phyloP scores from a whole-genome alignment of 1,140 invertebrate genomes.

The Doryteuthis pealeii region DNA sequence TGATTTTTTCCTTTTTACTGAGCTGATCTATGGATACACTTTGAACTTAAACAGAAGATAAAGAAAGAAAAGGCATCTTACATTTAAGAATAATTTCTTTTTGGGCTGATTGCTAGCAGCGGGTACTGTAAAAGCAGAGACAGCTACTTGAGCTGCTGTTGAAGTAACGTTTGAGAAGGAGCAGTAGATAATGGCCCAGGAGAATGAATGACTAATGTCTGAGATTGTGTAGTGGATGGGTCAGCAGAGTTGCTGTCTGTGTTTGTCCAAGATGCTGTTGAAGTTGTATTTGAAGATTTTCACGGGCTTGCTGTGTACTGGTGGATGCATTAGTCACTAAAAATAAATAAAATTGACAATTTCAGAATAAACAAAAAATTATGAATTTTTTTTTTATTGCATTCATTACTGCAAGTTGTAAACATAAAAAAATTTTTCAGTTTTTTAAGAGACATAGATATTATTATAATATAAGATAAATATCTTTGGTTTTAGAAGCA shows the following conservation, averaged over 20 bases:
- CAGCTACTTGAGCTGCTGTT: conserved; percentile 20
- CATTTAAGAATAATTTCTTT: conserved; percentile 77
- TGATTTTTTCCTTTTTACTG: too few relatives aligned
- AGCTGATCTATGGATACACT: too few relatives aligned
- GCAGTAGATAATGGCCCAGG: conserved; percentile 13
- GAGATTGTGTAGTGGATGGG: conserved; percentile 19
- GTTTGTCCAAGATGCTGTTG: conserved; percentile 55
- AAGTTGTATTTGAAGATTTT: conserved; percentile 54
- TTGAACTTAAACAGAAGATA: too few relatives aligned
- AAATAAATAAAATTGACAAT: too few relatives aligned
- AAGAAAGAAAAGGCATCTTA: conserved; percentile 56
- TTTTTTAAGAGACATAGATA: too few relatives aligned
- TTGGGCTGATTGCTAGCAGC: conserved; percentile 39
- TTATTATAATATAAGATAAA: too few relatives aligned
- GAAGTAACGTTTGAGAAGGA: conserved; percentile 24
- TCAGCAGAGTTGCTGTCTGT: conserved; percentile 30
- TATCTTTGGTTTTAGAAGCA: too few relatives aligned
- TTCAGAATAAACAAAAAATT: too few relatives aligned
- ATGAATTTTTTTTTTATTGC: too few relatives aligned
- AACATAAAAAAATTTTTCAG: too few relatives aligned
- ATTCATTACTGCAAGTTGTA: too few relatives aligned
- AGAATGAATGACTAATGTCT: conserved; percentile 17
- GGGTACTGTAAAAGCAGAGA: conserved; percentile 18
- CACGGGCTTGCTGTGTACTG: conserved; percentile 43
- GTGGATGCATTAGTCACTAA: conserved; percentile 17